A percentile compares a stretch with the other conserved stretches of the same genome.
These are phyloP conservation scores for Dendrocincla tyrannina DNA, from an alignment of 2,797 vertebrate species.

Conservation along the genomic window DNA sequence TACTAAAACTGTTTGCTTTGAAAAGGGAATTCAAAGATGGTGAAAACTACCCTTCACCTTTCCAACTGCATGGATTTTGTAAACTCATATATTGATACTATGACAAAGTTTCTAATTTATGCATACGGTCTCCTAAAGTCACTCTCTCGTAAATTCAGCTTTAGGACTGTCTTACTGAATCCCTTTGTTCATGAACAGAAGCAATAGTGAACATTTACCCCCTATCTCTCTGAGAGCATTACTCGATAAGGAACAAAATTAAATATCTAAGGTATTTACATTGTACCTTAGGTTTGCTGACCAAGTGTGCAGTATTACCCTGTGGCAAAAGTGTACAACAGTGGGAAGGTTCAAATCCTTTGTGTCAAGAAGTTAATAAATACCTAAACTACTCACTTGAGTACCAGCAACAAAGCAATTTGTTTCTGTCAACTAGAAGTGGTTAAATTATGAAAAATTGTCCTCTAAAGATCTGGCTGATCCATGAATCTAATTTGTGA, in stretches of 20 bases:
- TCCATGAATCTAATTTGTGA: constrained; percentile 49
- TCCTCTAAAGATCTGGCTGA: constrained; percentile 1
- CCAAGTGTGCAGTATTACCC: background rate
- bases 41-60: background rate
- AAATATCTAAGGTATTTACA: background rate
- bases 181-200: background rate
- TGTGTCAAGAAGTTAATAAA: constrained; percentile 66
- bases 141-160: background rate
- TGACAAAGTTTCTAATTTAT: background rate
- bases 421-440: constrained; percentile 59
- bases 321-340: background rate
- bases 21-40: background rate
- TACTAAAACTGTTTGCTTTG: background rate
- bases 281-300: background rate
- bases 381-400: constrained; percentile 44
- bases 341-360: constrained; percentile 30
- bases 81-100: background rate
- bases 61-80: background rate
- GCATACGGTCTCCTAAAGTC: background rate
- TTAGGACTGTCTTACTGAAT: background rate
- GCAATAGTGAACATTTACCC: background rate
- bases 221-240: accelerated
- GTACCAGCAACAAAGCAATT: constrained; percentile 59
- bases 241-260: background rate
- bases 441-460: constrained; percentile 66